Evolutionary conservation across 2,797 vertebrate genomes (phyloP), one percentile per base, ranked within the genome.

Genomic region (Sus cebifrons): DNA sequence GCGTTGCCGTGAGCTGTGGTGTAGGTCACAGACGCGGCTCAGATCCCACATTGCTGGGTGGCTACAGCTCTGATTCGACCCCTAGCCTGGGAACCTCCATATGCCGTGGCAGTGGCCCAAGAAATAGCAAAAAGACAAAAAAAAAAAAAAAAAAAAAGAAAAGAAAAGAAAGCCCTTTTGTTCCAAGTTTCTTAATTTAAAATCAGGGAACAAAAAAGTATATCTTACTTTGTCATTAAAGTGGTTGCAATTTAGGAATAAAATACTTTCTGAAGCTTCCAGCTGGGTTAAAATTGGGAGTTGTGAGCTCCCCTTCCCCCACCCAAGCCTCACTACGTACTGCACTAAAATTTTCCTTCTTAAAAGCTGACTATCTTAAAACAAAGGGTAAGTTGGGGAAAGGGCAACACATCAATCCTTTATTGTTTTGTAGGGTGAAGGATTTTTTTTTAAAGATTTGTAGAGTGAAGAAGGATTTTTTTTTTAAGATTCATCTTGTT

Each of bases 131-230:
- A 36, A 36, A 36, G 36, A 36, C 36, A 36, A 36, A 36, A 36
- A 36, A 36, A 36, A 36, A 36, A 36, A 36, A 4, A 36, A 3
- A 36, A 36, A 36, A 36, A 36, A 36, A 36, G 4, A 36, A 36
- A 36, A 36, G 4, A 36, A 36, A 36, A 36, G 36, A 95, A 95
- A 93, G 54, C 40, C 62, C 93, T 85, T 97, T 96, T 96, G 94
- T 97, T 96, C 83, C 12, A 20, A 88, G 20, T 90, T 73, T 91
- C 94, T 97, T 95, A 95, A 91, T 97, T 98, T 89, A 92, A 96
- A 65, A 36, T 89, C 2, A 17, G 79, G 96, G 96, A 97, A 88
- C 75, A 91, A 81, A 95, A 74, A 83, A 78, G 29, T 71, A 1
- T 65, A 79, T 87, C 92, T 98, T 96, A 70, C 88, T 96, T 58